Percentiles rank a stretch among this genome's conserved stretches.
Evolutionary conservation across 2,113 vertebrate genomes (phyloP).

Genomic region (Merops nubicus): DNA sequence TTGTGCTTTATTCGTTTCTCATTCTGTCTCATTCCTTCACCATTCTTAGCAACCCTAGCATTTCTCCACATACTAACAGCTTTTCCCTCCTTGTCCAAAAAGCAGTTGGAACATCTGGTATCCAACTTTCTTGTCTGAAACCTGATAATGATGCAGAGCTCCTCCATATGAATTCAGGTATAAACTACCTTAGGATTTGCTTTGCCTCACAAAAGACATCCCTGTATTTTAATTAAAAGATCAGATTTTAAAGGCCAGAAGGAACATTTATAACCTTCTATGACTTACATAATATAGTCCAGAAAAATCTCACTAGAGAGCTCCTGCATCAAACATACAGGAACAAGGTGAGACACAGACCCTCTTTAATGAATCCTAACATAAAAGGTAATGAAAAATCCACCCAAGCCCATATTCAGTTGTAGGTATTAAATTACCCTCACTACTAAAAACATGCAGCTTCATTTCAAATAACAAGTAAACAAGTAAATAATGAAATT

Average conservation of each 20-base stretch:
- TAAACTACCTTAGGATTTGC: not conserved
- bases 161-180: not conserved
- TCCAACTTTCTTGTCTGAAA: not conserved
- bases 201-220: not conserved
- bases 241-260: constrained; percentile 2
- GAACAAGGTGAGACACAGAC: not conserved
- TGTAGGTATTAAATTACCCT: not conserved
- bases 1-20: not conserved
- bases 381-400: not conserved
- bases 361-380: not conserved
- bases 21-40: not conserved
- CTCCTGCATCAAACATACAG: not conserved
- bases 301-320: not conserved
- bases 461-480: not conserved
- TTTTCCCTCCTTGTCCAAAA: not conserved
- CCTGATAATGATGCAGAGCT: not conserved
- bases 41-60: not conserved
- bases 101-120: not conserved
- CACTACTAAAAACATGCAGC: not conserved
- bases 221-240: constrained; percentile 6
- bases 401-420: not conserved
- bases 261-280: not conserved
- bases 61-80: not conserved
- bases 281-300: not conserved
- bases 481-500: not conserved